Evolutionary conservation across 2,888 invertebrate species (phyloP).

Genomic region (Scaptomyza reducta): DNA sequence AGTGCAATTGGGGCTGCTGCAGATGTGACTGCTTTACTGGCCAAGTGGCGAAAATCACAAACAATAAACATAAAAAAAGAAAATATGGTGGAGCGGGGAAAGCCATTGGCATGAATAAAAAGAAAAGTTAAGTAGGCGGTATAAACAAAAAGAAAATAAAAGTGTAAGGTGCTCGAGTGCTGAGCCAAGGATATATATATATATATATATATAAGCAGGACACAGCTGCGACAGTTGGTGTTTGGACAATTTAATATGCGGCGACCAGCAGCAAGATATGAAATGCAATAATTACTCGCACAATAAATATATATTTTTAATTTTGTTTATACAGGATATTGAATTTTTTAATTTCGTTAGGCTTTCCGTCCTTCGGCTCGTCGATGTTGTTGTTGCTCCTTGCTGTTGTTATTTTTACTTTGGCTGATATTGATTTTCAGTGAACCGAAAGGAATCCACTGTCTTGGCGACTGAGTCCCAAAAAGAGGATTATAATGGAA

Average conservation of each 20-base stretch:
- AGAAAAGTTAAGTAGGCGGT: constrained; percentile 57
- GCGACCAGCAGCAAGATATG: constrained; percentile 30
- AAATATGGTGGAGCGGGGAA: constrained; percentile 26
- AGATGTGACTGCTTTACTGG: constrained; percentile 52
- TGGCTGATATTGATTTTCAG: constrained; percentile 47
- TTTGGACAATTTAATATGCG: constrained; percentile 19
- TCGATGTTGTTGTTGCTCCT: neutral
- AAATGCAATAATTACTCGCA: constrained; percentile 66
- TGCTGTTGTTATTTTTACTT: constrained; percentile 15
- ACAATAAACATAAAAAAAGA: constrained; percentile 75
- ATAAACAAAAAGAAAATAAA: constrained; percentile 13
- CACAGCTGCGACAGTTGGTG: constrained; percentile 59
- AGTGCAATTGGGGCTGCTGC: constrained; percentile 55
- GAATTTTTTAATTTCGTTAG: constrained; percentile 74
- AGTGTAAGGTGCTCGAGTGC: constrained; percentile 13
- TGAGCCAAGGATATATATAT: constrained; percentile 6
- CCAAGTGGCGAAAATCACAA: constrained; percentile 61
- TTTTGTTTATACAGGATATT: constrained; percentile 76
- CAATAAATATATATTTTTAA: constrained; percentile 75
- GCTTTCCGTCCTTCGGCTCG: constrained; percentile 7
- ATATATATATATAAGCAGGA: constrained; percentile 22
- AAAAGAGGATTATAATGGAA: neutral
- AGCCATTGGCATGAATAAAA: constrained; percentile 66
- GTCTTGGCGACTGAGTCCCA: neutral
- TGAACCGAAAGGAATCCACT: constrained; percentile 9